phyloP scores from a whole-genome alignment of 1,140 invertebrate genomes.

The Andrena cerasifolii region DNA sequence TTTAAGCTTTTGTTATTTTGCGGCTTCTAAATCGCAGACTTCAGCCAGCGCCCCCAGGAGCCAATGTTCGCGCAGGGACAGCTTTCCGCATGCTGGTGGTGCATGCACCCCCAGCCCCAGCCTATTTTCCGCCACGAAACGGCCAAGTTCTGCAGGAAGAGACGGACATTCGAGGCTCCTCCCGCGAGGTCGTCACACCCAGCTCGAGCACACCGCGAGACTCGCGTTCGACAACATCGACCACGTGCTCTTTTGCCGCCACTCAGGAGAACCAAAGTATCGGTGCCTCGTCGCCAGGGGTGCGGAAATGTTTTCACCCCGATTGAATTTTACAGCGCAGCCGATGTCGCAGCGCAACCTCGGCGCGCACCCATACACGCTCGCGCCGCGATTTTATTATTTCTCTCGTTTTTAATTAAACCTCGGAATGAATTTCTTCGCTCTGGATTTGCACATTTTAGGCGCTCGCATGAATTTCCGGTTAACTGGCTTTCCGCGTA shows the following conservation, averaged over 20 bases:
- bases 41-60: constrained; percentile 51
- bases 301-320: constrained; percentile 3
- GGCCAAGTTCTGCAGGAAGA: neutral
- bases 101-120: neutral
- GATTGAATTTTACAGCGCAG: constrained; percentile 22
- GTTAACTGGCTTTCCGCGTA: constrained; percentile 10
- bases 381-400: neutral
- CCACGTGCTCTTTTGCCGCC: neutral
- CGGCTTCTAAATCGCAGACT: constrained; percentile 77
- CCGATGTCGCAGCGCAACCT: neutral
- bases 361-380: neutral
- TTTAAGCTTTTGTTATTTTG: constrained; percentile 78
- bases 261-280: too few species aligned
- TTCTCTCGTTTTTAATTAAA: constrained; percentile 40
- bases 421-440: constrained; percentile 42
- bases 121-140: neutral
- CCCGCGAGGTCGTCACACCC: constrained; percentile 20
- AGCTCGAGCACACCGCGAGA: neutral
- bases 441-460: constrained; percentile 38
- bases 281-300: neutral
- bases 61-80: neutral
- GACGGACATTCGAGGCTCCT: constrained; percentile 4
- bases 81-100: neutral
- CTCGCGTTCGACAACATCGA: constrained; percentile 24
- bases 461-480: constrained; percentile 24